phyloP scores from a whole-genome alignment of 2,888 invertebrate genomes.

The Bombyx huttoni region DNA sequence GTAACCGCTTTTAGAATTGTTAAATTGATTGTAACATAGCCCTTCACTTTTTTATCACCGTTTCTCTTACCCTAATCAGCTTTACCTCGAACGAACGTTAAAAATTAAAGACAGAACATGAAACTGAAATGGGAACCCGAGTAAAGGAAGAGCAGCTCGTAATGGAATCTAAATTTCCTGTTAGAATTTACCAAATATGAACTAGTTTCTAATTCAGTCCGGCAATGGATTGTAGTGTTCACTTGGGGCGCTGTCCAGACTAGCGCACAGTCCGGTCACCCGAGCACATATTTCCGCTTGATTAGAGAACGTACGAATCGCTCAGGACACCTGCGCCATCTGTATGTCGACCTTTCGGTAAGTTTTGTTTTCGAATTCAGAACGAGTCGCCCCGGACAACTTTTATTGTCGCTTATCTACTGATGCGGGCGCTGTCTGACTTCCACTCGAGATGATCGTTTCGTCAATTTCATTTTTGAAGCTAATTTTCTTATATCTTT shows the following conservation, averaged over 20 bases:
- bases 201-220: slow-evolving; percentile 36
- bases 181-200: slow-evolving; percentile 33
- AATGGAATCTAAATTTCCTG: slow-evolving; percentile 35
- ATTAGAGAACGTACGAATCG: slow-evolving; percentile 56
- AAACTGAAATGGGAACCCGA: slow-evolving; percentile 16
- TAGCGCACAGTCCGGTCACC: slow-evolving; percentile 29
- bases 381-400: slow-evolving; percentile 30
- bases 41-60: slow-evolving; percentile 37
- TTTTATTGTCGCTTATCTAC: slow-evolving; percentile 45
- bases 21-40: slow-evolving; percentile 49
- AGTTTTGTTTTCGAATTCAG: slow-evolving; percentile 55
- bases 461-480: not conserved
- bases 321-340: slow-evolving; percentile 55
- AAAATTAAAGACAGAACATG: slow-evolving; percentile 5
- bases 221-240: slow-evolving; percentile 24
- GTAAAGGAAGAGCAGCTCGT: slow-evolving; percentile 28
- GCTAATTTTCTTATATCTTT: not conserved
- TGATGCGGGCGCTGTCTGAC: slow-evolving; percentile 50
- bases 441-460: slow-evolving; percentile 25
- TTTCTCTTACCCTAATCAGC: slow-evolving; percentile 16
- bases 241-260: slow-evolving; percentile 31
- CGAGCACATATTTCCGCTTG: slow-evolving; percentile 65
- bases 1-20: slow-evolving; percentile 41
- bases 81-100: slow-evolving; percentile 4
- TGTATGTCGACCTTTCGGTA: slow-evolving; percentile 45